Evolutionary conservation across 2,888 invertebrate species (phyloP), one percentile per base, ranked within the genome.

Genomic region (Crocallis elinguaria): DNA sequence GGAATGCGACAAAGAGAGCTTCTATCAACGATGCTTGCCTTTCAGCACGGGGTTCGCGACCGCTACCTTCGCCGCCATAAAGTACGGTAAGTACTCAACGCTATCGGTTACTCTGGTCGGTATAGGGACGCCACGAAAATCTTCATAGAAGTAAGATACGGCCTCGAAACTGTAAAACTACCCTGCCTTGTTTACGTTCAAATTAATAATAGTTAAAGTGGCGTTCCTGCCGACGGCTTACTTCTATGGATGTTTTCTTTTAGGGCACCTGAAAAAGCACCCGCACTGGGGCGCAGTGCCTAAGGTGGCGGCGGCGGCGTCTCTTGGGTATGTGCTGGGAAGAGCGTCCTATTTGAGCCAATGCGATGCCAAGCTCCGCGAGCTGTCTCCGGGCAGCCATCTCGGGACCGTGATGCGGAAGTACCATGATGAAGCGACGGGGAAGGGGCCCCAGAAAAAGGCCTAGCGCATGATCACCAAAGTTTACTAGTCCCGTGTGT

Each of bases 1-100:
- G 69, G 95, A 96, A 79, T 97, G 97, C 75, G 96, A 96, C 78
- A 84, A 86, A 43, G 97, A 97, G 71, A 95, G 96, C 64, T 96
- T 97, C 78, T 95, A 94, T 73, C 93, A 93, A 66, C 92, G 97
- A 61, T 95, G 95, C 62, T 59, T 97, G 29, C 96, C 96, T 0
- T 71, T 95, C 33, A 93, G 95, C 50, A 89, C 94, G 0, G 66
- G 93, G 0, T 83, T 96, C 33, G 95, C 95, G 0, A 77, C 94
- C 1, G 83, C 92, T 23, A 93, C 95, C 0, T 95, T 93, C 71
- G 92, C 93, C 60, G 95, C 93, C 6, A 93, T 96, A 0, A 94
- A 93, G 78, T 81, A 88, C 69, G 96, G 96, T 92, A 57, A 81
- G 79, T 57, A 0, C 4, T 8, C 2, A 3, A n/a, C 1, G 27